Evolutionary conservation across 2,113 vertebrate species (phyloP), one percentile per base, ranked within the genome.

Genomic region (Suricata suricatta): DNA sequence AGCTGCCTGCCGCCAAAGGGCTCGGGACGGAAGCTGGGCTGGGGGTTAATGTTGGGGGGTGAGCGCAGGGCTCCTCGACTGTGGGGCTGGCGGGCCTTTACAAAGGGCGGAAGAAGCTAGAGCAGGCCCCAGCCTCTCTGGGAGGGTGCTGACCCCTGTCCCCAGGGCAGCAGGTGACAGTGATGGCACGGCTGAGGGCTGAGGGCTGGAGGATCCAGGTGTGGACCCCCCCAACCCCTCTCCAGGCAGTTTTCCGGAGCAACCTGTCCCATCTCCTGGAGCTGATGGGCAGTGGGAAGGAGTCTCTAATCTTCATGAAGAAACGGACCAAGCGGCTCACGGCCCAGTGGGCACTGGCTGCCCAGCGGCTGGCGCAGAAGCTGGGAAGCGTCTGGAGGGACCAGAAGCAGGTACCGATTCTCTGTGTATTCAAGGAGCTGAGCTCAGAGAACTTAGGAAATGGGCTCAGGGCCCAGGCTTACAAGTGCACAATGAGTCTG

Each of bases 281-380:
- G 96, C 99, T 99, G 97, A 99, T 99, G 12, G 99, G 99, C 96
- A 99, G 99, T 0, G 99, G 99, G 71, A 99, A 99, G 97, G 99
- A 99, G 93, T 99, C 99, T 0, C 98, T 99, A 76, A 99, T 99
- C 98, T 99, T 99, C 98, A 99, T 99, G 99, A 99, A 99, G 99
- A 99, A 99, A 96, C 98, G 99, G 95, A 99, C 99, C 83, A 99
- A 99, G 95, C 99, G 99, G 96, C 97, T 99, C 98, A 99, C 98
- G 0, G 98, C 98, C 21, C 99, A 99, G 98, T 99, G 99, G 99
- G 98, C 99, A 21, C 96, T 97, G 12, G 99, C 99, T 0, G 99
- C 99, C 41, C 99, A 96, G 76, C 99, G 98, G 92, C 99, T 99
- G 7, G 98, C 99, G 11, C 98, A 98, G 98, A 99, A 99, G 93